These are phyloP conservation scores for Eueremaeus valkanovi DNA, from an alignment of 2,888 invertebrate genomes.

Conservation along the genomic window DNA sequence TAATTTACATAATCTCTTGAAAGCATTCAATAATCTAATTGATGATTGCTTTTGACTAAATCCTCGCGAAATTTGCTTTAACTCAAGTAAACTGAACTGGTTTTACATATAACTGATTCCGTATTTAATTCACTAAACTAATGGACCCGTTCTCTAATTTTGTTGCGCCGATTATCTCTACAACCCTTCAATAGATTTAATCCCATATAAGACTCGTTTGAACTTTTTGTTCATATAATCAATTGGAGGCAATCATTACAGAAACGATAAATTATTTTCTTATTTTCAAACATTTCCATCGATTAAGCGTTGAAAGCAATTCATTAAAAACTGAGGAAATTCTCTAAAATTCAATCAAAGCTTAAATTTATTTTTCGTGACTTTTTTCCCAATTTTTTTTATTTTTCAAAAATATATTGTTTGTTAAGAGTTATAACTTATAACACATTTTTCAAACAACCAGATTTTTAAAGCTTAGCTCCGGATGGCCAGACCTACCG, in stretches of 20 bases:
- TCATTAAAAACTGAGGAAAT: not conserved
- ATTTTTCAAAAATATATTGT: no score
- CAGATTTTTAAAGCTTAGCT: no score
- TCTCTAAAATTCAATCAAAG: not conserved
- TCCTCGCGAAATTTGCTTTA: not conserved
- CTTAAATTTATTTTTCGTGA: no score
- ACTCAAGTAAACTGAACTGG: not conserved
- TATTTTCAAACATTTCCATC: not conserved
- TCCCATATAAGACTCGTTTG: not conserved
- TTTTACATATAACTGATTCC: not conserved
- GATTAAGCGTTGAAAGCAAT: not conserved
- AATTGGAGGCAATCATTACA: not conserved
- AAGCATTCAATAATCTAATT: not conserved
- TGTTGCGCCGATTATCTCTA: not conserved
- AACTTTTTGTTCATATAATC: not conserved
- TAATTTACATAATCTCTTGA: not conserved
- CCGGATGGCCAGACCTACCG: no score
- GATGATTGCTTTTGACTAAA: not conserved
- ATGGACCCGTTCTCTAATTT: not conserved
- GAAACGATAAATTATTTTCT: no score
- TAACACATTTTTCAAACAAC: no score
- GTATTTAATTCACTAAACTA: not conserved
- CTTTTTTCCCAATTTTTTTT: no score
- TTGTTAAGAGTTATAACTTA: no score
- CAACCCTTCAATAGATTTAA: not conserved